Conservation (phyloP, 1,140 invertebrate genomes). For the Trachymyrmex cornetzi region DNA sequence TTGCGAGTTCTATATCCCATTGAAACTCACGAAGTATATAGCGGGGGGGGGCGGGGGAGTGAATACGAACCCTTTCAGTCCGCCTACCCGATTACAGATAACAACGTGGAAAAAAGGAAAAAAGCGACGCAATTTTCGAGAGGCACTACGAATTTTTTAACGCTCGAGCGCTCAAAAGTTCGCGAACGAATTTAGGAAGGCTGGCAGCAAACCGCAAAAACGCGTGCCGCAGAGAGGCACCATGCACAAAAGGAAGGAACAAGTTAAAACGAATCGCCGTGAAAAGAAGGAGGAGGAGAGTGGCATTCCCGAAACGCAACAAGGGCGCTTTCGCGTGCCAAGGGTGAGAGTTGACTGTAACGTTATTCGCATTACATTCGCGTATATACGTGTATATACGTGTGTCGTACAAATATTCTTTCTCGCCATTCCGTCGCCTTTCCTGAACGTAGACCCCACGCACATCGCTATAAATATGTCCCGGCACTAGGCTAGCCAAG, state of each 20-base stretch:
- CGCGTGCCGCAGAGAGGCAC: slow-evolving; percentile 8
- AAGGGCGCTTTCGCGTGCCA: slow-evolving; percentile 67
- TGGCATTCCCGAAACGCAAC: slow-evolving; percentile 79
- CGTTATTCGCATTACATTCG: not conserved
- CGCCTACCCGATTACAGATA: not conserved
- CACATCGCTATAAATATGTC: slow-evolving; percentile 78
- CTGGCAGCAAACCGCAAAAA: slow-evolving; percentile 49
- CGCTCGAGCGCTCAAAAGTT: slow-evolving; percentile 74
- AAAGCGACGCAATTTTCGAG: slow-evolving; percentile 12
- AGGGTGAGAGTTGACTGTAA: slow-evolving; percentile 60
- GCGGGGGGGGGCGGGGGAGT: too few species aligned
- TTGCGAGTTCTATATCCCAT: not conserved
- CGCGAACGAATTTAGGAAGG: slow-evolving; percentile 79
- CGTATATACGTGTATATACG: slow-evolving; percentile 12
- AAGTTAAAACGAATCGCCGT: slow-evolving; percentile 71
- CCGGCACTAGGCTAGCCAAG: slow-evolving; percentile 51
- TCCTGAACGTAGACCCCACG: slow-evolving; percentile 22
- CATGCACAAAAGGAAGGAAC: slow-evolving; percentile 51
- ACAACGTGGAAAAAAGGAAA: slow-evolving; percentile 23
- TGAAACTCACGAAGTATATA: slow-evolving; percentile 2
- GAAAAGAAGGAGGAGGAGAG: slow-evolving; percentile 72
- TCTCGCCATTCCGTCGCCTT: slow-evolving; percentile 45
- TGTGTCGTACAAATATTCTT: slow-evolving; percentile 59
- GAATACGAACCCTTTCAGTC: slow-evolving; percentile 12
- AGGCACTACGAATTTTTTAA: slow-evolving; percentile 47